Base-by-base conservation (phyloP, 2,888 invertebrate species). In the Microchrysa polita region DNA sequence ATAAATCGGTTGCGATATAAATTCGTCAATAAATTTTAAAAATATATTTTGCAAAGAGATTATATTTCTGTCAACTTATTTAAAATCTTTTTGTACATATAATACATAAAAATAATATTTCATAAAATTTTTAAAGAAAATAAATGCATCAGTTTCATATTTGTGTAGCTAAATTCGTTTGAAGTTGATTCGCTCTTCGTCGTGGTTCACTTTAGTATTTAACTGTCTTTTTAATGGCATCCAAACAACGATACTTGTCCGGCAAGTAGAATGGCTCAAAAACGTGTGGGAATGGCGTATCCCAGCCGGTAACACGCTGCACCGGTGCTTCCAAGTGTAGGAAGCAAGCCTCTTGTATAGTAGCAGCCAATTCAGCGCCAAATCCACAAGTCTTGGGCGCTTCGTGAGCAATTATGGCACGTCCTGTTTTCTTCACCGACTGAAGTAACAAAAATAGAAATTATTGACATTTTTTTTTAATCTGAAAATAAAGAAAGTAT, bases 211-310 rank as follows among this genome's bases (percentile, higher is more conserved):
- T 52, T 88, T 83, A 93, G 83, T 92, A 98, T 76, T 92, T 88
- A 1, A 96, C 81, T 0, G 93, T 84, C 74, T 92, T 90, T 77
- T 90, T 89, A 57, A 99, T 87, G 0, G 93, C 94, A 73, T 94
- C 91, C 75, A 94, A 88, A 82, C 97, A 97, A 67, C 97, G 88
- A 92, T 95, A 95, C 83, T 93, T 95, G 84, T 94, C 94, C 0
- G 99, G 99, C 78, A 99, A 84, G 86, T 98, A 99, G 86, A 98
- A 95, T 0, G 95, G 93, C 84, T 99, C 99, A 85, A 92, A 97
- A 63, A 97, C 90, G 85, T 96, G 96, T 5, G 99, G 96, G 86
- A 99, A 99, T 12, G 99, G 98, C 1, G 97, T 94, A 87, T 99
- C 99, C 90, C 96, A 97, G 12, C 99, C 84, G 23, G 96, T 90